These are phyloP conservation scores for Chaetodon trifasciatus DNA, from an alignment of 2,797 vertebrate genomes.

Conservation along the genomic window DNA sequence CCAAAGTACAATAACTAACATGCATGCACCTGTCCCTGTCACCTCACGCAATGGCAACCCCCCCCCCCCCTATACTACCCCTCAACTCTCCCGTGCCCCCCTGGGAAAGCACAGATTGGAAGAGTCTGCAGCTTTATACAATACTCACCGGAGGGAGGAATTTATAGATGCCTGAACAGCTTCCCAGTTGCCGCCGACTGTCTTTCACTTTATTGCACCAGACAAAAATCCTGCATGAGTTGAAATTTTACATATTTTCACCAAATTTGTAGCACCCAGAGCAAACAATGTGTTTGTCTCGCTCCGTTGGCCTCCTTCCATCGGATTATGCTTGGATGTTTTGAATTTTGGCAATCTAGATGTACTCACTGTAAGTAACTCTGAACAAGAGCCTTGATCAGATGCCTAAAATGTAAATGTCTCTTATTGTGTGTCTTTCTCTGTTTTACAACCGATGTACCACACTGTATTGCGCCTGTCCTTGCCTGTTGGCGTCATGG, in stretches of 20 bases:
- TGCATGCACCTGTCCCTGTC: background rate
- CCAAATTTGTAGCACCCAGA: constrained; percentile 27
- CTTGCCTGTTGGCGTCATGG: constrained; percentile 35
- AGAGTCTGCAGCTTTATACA: constrained; percentile 2
- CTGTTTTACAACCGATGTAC: constrained; percentile 40
- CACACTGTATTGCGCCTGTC: constrained; percentile 51
- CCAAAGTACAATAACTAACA: background rate
- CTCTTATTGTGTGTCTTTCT: constrained; percentile 26
- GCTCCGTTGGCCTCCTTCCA: constrained; percentile 37
- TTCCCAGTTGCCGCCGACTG: constrained; percentile 30
- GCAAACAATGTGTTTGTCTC: constrained; percentile 37
- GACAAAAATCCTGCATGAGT: constrained; percentile 31
- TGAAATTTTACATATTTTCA: constrained; percentile 4
- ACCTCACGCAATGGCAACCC: background rate
- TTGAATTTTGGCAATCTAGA: constrained; percentile 32
- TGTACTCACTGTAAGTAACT: constrained; percentile 36
- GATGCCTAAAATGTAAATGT: constrained; percentile 55
- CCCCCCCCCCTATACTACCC: background rate
- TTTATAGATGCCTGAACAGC: constrained; percentile 40
- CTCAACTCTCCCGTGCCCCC: background rate
- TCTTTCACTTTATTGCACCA: constrained; percentile 53
- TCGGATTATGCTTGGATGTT: constrained; percentile 44
- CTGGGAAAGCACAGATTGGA: background rate
- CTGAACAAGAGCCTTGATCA: constrained; percentile 50
- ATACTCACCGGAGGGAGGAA: constrained; percentile 22